Conservation (phyloP, 2,888 invertebrate species). For the Galerucella nymphaeae region DNA sequence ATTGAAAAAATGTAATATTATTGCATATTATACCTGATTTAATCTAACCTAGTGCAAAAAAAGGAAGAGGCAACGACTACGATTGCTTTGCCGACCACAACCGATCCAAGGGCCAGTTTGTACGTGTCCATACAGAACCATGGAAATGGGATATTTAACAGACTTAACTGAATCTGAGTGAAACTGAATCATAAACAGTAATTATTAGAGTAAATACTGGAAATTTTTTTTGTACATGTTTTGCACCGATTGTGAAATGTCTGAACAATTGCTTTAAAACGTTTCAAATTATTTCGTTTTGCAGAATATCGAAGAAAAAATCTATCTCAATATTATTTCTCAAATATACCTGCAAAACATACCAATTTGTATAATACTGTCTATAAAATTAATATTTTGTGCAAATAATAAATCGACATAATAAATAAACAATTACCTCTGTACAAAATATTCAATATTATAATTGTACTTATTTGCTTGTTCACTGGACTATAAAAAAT, state of each 20-base stretch:
- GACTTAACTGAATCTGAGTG: slow-evolving; percentile 55
- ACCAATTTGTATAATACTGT: no score
- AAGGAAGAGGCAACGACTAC: slow-evolving; percentile 55
- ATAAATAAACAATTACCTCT: no score
- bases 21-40: slow-evolving; percentile 15
- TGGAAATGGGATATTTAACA: slow-evolving; percentile 55
- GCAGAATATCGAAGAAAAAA: no score
- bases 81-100: slow-evolving; percentile 56
- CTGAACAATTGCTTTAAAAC: not conserved
- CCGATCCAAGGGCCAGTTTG: slow-evolving; percentile 52
- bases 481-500: no score
- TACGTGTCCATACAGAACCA: slow-evolving; percentile 53
- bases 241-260: slow-evolving; percentile 9
- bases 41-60: slow-evolving; percentile 52
- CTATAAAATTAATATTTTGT: no score
- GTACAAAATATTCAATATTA: no score
- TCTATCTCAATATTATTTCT: no score
- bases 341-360: no score
- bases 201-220: not conserved
- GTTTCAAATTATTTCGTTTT: no score
- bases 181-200: slow-evolving; percentile 29
- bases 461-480: no score
- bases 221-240: slow-evolving; percentile 5
- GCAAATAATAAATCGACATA: no score
- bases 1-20: not conserved